These are phyloP conservation scores for Thymelicus sylvestris DNA, from an alignment of 2,888 invertebrate genomes.

Conservation along the genomic window DNA sequence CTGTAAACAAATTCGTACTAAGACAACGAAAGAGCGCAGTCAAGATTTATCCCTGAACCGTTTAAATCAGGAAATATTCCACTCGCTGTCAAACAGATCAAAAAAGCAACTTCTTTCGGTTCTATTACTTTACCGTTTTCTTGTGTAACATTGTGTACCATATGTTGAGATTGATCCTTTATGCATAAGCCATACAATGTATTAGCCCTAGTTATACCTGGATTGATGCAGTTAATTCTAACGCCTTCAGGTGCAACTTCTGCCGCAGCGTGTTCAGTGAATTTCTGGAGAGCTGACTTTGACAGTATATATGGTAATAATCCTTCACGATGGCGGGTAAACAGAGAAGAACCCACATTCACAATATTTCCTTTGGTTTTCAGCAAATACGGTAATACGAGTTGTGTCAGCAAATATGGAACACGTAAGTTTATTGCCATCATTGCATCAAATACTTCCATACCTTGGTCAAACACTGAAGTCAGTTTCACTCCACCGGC, in stretches of 20 bases:
- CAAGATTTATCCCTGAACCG: conserved; percentile 57
- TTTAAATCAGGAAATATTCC: conserved; percentile 58
- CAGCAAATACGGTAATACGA: conserved; percentile 56
- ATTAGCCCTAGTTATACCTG: conserved; percentile 57
- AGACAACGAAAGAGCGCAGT: conserved; percentile 47
- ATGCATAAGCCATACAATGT: conserved; percentile 52
- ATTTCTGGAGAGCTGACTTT: conserved; percentile 55
- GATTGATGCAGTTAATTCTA: conserved; percentile 58
- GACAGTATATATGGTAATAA: conserved; percentile 55
- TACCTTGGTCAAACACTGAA: conserved; percentile 53
- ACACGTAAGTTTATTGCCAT: conserved; percentile 61
- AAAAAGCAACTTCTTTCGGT: conserved; percentile 55
- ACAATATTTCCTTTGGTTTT: conserved; percentile 61
- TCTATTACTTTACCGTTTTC: conserved; percentile 51
- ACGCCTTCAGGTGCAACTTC: conserved; percentile 57
- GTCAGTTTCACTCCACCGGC: conserved; percentile 54
- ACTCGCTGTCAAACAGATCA: conserved; percentile 59
- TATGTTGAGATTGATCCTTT: conserved; percentile 41
- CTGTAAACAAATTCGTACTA: not conserved
- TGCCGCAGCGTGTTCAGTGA: conserved; percentile 55
- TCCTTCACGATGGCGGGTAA: conserved; percentile 52
- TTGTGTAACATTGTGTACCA: conserved; percentile 46
- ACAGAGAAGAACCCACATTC: conserved; percentile 57
- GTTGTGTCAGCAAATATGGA: conserved; percentile 55
- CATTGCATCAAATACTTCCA: conserved; percentile 57